A percentile compares a stretch with the other conserved stretches of the same genome.
Conservation (phyloP, 2,113 vertebrate species). For the Gorsachius goisagi region DNA sequence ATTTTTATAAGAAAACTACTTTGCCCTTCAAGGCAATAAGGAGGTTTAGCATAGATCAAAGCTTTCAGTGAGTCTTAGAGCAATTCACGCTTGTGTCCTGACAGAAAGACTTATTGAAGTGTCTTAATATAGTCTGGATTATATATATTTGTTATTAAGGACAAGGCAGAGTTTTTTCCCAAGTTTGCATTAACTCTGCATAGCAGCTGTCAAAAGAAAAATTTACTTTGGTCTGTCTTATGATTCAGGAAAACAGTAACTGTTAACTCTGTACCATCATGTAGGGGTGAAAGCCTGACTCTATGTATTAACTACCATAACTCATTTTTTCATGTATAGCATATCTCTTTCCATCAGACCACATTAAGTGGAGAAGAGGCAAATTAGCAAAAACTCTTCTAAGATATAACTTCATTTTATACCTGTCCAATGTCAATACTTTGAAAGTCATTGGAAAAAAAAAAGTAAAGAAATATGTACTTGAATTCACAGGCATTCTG, state of each 20-base stretch:
- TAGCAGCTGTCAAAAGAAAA: not conserved
- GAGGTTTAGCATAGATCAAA: not conserved
- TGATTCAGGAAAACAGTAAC: not conserved
- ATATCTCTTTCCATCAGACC: not conserved
- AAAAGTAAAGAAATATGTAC: not conserved
- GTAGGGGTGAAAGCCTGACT: not conserved
- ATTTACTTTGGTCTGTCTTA: not conserved
- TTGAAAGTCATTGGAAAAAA: not conserved
- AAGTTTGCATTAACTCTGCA: not conserved
- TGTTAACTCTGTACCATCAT: not conserved
- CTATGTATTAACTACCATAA: accelerated
- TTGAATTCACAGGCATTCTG: not conserved
- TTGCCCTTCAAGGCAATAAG: not conserved
- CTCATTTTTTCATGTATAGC: not conserved
- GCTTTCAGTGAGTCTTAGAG: not conserved
- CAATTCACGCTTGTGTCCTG: not conserved
- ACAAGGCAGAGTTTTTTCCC: not conserved
- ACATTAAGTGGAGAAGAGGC: not conserved
- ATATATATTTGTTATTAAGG: not conserved
- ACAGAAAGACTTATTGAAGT: not conserved
- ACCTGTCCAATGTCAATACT: accelerated
- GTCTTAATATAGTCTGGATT: not conserved
- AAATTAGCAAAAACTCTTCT: not conserved
- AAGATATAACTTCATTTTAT: not conserved
- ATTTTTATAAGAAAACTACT: not conserved